A percentile compares a stretch with the other conserved stretches of the same genome.
Evolutionary conservation across 2,797 vertebrate genomes (phyloP).

Genomic region (Falco naumanni): DNA sequence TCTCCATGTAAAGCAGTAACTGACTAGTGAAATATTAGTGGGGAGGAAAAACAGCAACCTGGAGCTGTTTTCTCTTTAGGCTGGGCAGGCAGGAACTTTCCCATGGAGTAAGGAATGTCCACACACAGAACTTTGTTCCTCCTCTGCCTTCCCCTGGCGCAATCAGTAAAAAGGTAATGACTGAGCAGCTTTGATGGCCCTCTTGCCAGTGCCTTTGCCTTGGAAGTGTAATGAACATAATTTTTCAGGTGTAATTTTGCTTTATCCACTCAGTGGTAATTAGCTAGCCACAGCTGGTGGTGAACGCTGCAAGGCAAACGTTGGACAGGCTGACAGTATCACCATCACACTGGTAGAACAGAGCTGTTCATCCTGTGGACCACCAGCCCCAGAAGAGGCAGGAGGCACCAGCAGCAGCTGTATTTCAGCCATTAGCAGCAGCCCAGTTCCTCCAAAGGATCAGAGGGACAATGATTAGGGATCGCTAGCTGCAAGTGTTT

Average conservation of each 20-base stretch:
- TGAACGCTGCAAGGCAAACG: background rate
- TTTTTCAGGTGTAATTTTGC: background rate
- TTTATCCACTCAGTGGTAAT: background rate
- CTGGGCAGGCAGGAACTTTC: background rate
- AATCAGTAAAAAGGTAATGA: background rate
- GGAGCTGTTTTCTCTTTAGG: background rate
- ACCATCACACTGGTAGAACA: background rate
- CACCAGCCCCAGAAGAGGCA: background rate
- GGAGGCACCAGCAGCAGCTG: background rate
- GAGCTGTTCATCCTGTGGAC: background rate
- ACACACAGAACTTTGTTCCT: background rate
- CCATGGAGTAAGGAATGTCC: background rate
- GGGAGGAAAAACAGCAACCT: background rate
- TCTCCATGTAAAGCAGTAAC: background rate
- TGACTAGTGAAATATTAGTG: background rate
- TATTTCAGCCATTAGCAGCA: background rate
- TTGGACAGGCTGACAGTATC: background rate
- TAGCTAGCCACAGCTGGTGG: background rate
- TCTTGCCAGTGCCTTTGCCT: background rate
- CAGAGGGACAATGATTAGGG: fast-evolving
- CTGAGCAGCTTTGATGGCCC: background rate
- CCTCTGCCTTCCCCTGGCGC: fast-evolving
- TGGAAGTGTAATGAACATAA: background rate
- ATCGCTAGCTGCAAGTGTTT: background rate
- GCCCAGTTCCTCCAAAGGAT: background rate